Evolutionary conservation across 2,113 vertebrate species (phyloP).

Genomic region (Gopherus evgoodei): DNA sequence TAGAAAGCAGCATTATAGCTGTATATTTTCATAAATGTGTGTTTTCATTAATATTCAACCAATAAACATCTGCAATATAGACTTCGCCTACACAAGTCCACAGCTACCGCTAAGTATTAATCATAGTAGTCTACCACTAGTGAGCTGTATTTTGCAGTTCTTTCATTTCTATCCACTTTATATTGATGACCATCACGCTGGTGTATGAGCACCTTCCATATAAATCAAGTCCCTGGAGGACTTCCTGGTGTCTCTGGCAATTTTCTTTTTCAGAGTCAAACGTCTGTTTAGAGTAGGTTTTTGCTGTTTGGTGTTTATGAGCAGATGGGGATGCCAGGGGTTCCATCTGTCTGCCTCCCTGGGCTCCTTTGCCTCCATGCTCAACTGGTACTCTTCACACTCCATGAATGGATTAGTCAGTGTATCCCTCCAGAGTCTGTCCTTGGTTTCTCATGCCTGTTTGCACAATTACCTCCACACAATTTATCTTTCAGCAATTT

Average conservation of each 20-base stretch:
- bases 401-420: background rate
- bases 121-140: conserved; percentile 9
- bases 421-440: background rate
- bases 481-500: background rate
- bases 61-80: conserved; percentile 12
- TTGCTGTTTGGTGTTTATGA: conserved; percentile 6
- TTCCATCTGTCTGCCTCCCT: background rate
- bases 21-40: background rate
- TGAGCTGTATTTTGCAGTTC: conserved; percentile 12
- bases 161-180: conserved; percentile 40
- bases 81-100: conserved; percentile 45
- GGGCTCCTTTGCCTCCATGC: background rate
- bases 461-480: background rate
- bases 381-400: accelerated
- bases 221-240: conserved; percentile 13
- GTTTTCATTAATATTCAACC: conserved; percentile 58
- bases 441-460: background rate
- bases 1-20: conserved; percentile 46
- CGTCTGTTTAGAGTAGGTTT: background rate
- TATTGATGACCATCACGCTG: conserved; percentile 14
- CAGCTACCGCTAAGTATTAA: conserved; percentile 50
- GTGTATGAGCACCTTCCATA: background rate
- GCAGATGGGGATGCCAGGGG: background rate
- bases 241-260: conserved; percentile 35
- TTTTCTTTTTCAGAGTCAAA: conserved; percentile 7